A percentile compares a stretch with the other conserved stretches of the same genome.
These are phyloP conservation scores for Meliscaeva auricollis DNA, from an alignment of 2,888 invertebrate species.

Conservation along the genomic window DNA sequence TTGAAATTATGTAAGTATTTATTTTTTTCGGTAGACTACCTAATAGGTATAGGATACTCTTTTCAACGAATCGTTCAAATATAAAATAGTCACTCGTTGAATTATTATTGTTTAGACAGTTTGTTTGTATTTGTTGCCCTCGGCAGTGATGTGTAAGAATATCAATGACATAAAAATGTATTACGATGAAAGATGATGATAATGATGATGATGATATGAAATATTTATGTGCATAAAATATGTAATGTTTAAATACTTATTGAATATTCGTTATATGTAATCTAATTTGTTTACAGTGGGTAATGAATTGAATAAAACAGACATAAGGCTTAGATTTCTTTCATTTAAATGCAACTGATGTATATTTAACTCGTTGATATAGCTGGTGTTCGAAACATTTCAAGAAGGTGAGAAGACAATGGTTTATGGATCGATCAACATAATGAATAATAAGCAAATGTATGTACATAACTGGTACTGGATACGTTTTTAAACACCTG, in stretches of 20 bases:
- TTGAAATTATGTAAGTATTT: constrained; percentile 27
- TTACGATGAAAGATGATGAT: constrained; percentile 13
- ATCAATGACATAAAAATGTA: constrained; percentile 22
- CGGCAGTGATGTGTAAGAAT: constrained; percentile 11
- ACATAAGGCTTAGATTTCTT: background rate
- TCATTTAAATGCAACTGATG: constrained; percentile 24
- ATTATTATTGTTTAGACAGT: constrained; percentile 7
- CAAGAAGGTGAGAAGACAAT: constrained; percentile 18
- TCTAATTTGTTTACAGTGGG: constrained; percentile 28
- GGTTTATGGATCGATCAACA: background rate
- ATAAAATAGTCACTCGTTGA: background rate
- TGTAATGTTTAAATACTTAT: constrained; percentile 18
- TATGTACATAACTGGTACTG: too few relatives aligned
- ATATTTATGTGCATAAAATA: constrained; percentile 25
- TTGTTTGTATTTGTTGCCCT: background rate
- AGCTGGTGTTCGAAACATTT: constrained; percentile 6
- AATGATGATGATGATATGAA: constrained; percentile 20
- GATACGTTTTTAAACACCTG: constrained; percentile 2
- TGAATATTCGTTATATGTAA: constrained; percentile 33
- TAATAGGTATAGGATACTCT: constrained; percentile 34
- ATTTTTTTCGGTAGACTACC: constrained; percentile 33
- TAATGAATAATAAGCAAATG: constrained; percentile 25
- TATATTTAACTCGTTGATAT: background rate
- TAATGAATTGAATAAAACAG: constrained; percentile 14
- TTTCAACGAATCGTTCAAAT: background rate